Conservation (phyloP, 37 sponge, comb jelly and placozoan genomes). For the Theonella swinhoei region DNA sequence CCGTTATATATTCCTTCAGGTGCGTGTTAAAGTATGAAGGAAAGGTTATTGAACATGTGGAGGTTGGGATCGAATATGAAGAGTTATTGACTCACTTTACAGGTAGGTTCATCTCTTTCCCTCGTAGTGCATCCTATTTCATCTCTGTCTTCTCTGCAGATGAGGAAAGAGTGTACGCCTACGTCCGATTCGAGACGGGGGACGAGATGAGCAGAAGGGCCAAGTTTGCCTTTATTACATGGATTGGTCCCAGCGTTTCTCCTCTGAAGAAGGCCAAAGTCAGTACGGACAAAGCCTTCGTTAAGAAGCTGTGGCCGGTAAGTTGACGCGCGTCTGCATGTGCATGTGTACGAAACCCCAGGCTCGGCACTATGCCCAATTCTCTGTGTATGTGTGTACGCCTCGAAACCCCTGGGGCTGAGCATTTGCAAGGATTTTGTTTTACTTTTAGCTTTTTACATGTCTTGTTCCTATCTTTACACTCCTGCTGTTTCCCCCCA, state of each 20-base stretch:
- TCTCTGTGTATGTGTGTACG: no score
- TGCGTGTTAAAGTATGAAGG: slow-evolving; percentile 39
- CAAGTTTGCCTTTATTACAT: slow-evolving; percentile 95
- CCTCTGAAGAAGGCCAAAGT: slow-evolving; percentile 95
- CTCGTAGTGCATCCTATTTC: no score
- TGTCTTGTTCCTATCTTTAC: background rate
- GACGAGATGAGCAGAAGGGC: slow-evolving; percentile 94
- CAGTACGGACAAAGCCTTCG: slow-evolving; percentile 94
- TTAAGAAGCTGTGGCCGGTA: slow-evolving; percentile 74
- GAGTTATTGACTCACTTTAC: slow-evolving; percentile 23
- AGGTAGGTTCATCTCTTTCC: background rate
- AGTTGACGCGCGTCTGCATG: slow-evolving; percentile 11
- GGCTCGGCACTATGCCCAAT: no score
- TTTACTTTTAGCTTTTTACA: background rate
- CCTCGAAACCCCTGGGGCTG: no score
- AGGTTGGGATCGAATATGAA: slow-evolving; percentile 28
- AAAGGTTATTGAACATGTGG: slow-evolving; percentile 35
- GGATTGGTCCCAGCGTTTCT: slow-evolving; percentile 83
- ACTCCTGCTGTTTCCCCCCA: slow-evolving; percentile 7
- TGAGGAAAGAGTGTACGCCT: slow-evolving; percentile 65
- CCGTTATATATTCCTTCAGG: slow-evolving; percentile 23
- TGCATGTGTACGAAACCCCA: no score
- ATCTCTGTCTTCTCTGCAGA: slow-evolving; percentile 33
- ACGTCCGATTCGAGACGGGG: slow-evolving; percentile 83
- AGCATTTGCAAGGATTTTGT: no score